A percentile compares a stretch with the other conserved stretches of the same genome.
Evolutionary conservation across 35 echinoderm and acorn worm species (phyloP).

Genomic region (Antedon bifida): DNA sequence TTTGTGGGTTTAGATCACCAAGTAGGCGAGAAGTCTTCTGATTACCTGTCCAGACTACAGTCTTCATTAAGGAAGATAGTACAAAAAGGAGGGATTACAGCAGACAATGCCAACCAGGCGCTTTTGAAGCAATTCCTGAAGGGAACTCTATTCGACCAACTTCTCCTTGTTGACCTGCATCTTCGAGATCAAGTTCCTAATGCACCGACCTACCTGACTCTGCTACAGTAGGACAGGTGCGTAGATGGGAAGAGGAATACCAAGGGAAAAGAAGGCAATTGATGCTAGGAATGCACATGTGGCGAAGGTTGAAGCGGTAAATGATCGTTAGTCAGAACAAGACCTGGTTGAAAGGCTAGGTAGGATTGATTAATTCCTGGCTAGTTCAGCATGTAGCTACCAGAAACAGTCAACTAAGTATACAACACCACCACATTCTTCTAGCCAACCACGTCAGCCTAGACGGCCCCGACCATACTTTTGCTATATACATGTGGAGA

Average conservation of each 20-base stretch:
- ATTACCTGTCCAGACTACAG: not conserved
- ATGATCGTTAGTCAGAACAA: too few relatives aligned
- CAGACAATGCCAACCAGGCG: not conserved
- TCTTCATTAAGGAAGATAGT: not conserved
- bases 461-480: not conserved
- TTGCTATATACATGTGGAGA: not conserved
- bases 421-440: not conserved
- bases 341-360: not conserved
- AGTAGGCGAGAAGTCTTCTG: conserved; percentile 1
- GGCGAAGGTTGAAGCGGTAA: not conserved
- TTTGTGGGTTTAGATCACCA: conserved; percentile 19
- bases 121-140: not conserved
- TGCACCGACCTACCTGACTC: not conserved
- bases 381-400: not conserved
- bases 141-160: not conserved
- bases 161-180: not conserved
- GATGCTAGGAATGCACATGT: not conserved
- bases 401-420: not conserved
- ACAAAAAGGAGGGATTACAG: not conserved
- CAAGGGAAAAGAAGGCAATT: not conserved
- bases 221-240: not conserved
- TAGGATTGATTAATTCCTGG: not conserved
- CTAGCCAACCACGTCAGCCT: not conserved
- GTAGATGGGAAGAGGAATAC: not conserved
- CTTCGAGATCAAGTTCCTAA: not conserved